Evolutionary conservation across 2,113 vertebrate species (phyloP).

Genomic region (Rhizomys pruinosus): DNA sequence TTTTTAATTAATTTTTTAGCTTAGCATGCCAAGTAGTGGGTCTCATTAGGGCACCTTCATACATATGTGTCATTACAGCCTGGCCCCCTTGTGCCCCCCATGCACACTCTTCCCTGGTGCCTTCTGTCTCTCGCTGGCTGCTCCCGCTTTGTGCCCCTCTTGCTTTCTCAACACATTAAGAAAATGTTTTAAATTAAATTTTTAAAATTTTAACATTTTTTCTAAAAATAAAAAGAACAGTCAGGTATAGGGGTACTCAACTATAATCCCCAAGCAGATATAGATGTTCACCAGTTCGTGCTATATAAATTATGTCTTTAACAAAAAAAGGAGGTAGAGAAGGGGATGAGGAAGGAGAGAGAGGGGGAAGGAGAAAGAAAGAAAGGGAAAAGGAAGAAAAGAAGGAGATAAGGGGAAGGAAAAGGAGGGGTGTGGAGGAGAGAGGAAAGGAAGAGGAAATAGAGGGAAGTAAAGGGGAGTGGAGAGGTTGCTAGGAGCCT

Average conservation of each 20-base stretch:
- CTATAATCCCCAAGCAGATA: neutral
- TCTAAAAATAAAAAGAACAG: neutral
- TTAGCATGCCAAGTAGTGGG: no score
- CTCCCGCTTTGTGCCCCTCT: neutral
- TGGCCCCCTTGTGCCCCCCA: neutral
- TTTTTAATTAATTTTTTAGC: neutral
- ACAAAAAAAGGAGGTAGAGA: neutral
- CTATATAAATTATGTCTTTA: neutral
- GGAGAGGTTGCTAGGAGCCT: no score
- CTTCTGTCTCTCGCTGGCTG: neutral
- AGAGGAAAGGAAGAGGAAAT: neutral
- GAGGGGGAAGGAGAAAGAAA: no score
- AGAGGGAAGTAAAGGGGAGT: no score
- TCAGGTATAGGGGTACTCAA: neutral
- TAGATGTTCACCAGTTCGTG: neutral
- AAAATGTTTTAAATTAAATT: neutral
- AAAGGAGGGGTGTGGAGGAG: rapidly evolving
- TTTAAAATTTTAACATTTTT: no score
- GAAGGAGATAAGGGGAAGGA: rapidly evolving
- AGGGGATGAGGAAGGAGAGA: neutral
- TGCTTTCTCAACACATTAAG: neutral
- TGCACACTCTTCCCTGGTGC: no score
- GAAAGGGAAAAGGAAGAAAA: neutral
- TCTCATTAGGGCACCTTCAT: neutral
- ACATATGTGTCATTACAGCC: no score